phyloP scores from a whole-genome alignment of 2,888 invertebrate species.

The Byasa hedistus region DNA sequence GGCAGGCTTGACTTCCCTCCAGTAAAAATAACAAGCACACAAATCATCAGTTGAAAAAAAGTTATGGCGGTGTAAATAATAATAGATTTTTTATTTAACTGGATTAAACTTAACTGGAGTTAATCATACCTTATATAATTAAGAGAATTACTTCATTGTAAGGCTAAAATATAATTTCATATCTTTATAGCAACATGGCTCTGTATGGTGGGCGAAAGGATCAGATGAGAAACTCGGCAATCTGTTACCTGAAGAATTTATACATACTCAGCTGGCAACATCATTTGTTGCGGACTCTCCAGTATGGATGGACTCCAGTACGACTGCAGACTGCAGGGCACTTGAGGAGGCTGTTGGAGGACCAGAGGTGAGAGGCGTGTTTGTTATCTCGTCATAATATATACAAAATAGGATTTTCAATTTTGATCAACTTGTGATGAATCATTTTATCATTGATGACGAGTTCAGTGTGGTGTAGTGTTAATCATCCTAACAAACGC shows the following conservation, averaged over 20 bases:
- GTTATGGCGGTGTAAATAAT: no score
- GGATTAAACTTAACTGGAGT: no score
- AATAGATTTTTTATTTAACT: no score
- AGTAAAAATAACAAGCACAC: no score
- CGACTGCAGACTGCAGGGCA: slow-evolving; percentile 84
- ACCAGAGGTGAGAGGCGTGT: slow-evolving; percentile 76
- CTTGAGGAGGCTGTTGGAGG: slow-evolving; percentile 92
- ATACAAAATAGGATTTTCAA: no score
- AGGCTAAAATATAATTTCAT: background rate
- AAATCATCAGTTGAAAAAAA: no score
- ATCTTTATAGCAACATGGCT: slow-evolving; percentile 93
- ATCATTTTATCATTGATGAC: background rate
- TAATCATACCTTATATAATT: no score
- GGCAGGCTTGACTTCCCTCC: no score
- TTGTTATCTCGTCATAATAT: background rate
- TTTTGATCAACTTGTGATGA: no score
- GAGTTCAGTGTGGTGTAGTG: no score
- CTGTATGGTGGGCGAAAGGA: slow-evolving; percentile 95
- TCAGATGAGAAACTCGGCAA: slow-evolving; percentile 82
- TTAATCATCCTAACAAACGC: no score
- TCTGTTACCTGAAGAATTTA: slow-evolving; percentile 86
- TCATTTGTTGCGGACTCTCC: slow-evolving; percentile 93
- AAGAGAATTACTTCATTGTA: background rate
- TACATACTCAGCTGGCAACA: slow-evolving; percentile 90
- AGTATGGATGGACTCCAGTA: slow-evolving; percentile 98